Percentiles rank a stretch among this genome's conserved stretches.
These are phyloP conservation scores for Tineola bisselliella DNA, from an alignment of 2,888 invertebrate species.

Conservation along the genomic window DNA sequence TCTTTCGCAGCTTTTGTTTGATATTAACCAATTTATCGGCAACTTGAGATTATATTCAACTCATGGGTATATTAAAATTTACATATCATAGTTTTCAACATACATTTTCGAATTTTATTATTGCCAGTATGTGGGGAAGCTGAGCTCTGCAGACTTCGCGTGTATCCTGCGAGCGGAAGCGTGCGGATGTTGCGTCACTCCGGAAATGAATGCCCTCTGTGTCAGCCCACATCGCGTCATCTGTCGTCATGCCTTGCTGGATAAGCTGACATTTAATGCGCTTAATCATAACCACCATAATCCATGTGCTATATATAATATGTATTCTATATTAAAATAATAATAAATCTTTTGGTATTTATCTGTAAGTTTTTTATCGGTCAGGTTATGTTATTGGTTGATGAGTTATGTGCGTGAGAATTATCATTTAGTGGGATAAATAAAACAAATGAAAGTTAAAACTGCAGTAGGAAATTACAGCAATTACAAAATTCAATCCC, in stretches of 20 bases:
- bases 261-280: background rate
- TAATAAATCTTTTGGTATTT: no score
- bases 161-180: conserved; percentile 57
- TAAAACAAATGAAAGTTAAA: background rate
- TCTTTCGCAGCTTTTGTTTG: no score
- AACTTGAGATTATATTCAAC: no score
- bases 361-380: no score
- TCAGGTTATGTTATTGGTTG: no score
- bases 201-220: conserved; percentile 61
- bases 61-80: no score
- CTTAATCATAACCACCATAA: conserved; percentile 1
- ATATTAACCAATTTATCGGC: no score
- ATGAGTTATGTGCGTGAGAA: background rate
- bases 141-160: conserved; percentile 34
- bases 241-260: background rate
- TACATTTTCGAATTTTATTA: no score
- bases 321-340: no score
- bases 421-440: background rate
- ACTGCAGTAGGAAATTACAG: conserved; percentile 6
- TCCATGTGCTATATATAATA: background rate
- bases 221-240: conserved; percentile 4
- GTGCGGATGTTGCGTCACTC: conserved; percentile 57
- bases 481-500: conserved; percentile 1
- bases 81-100: no score
- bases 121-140: conserved; percentile 19